These are phyloP conservation scores for Gila orcuttii DNA, from an alignment of 2,113 vertebrate species.

Conservation along the genomic window DNA sequence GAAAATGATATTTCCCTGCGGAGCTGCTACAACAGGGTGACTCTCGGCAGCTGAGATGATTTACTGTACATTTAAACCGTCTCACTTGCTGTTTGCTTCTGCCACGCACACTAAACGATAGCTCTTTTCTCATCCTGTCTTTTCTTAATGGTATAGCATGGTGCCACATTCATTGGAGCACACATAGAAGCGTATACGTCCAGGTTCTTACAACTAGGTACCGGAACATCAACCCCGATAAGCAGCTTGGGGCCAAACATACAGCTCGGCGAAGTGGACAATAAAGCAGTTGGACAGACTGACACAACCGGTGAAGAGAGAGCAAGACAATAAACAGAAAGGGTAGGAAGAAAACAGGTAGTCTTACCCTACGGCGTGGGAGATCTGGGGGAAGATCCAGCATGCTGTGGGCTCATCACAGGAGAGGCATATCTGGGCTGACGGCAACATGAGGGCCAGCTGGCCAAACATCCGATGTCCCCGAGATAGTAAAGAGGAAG, in stretches of 20 bases:
- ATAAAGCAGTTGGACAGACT: background rate
- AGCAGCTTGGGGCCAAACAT: conserved; percentile 2
- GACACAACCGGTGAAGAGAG: background rate
- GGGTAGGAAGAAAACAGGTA: background rate
- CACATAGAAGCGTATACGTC: background rate
- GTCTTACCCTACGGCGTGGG: conserved; percentile 83
- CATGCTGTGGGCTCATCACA: conserved; percentile 80
- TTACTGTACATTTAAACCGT: conserved; percentile 21
- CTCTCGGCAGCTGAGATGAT: background rate
- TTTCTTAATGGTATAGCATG: conserved; percentile 22
- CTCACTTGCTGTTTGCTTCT: conserved; percentile 16
- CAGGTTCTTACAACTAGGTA: background rate
- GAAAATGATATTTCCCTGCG: conserved; percentile 27
- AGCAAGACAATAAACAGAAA: background rate
- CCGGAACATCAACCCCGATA: conserved; percentile 7
- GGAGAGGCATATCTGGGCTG: conserved; percentile 65
- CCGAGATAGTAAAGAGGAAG: conserved; percentile 7
- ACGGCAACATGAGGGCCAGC: conserved; percentile 57
- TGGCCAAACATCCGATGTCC: conserved; percentile 11
- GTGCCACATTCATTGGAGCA: background rate
- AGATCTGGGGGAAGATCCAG: conserved; percentile 79
- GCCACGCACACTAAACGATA: background rate
- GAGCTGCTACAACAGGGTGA: conserved; percentile 31
- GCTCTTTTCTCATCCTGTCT: background rate
- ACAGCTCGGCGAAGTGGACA: background rate